Evolutionary conservation across 2,113 vertebrate species (phyloP).

Genomic region (Cairina moschata): DNA sequence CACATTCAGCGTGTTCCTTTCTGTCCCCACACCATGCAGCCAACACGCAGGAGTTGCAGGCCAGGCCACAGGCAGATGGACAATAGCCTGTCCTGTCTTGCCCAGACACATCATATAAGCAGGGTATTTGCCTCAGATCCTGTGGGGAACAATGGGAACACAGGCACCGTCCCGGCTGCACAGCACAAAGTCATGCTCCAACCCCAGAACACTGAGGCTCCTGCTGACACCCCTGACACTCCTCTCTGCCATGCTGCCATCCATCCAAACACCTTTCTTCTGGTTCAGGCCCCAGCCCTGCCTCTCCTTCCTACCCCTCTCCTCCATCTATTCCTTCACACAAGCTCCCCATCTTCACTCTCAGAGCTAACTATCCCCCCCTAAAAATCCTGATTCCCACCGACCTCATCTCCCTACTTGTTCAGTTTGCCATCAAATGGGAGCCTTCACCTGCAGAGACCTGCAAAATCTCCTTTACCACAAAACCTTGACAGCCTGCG

Average conservation of each 20-base stretch:
- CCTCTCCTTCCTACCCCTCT: background rate
- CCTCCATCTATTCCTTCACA: background rate
- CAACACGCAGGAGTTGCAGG: background rate
- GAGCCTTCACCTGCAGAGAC: background rate
- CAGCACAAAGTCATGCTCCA: background rate
- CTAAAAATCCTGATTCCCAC: no score
- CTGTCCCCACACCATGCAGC: fast-evolving
- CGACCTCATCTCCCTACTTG: no score
- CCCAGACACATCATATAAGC: background rate
- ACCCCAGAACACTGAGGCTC: background rate
- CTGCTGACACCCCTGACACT: no score
- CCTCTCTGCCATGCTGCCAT: background rate
- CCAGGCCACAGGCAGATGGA: background rate
- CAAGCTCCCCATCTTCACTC: background rate
- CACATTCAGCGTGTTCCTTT: background rate
- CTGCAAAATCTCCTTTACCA: background rate
- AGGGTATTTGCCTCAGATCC: background rate
- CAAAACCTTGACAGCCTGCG: no score
- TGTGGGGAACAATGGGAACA: background rate
- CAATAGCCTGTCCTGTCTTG: background rate
- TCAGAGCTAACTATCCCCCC: background rate
- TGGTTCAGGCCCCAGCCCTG: background rate
- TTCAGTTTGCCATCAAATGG: background rate
- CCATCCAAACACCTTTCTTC: no score
- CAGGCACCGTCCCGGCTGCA: background rate